phyloP scores from a whole-genome alignment of 2,113 vertebrate species.

The Muntiacus reevesi region DNA sequence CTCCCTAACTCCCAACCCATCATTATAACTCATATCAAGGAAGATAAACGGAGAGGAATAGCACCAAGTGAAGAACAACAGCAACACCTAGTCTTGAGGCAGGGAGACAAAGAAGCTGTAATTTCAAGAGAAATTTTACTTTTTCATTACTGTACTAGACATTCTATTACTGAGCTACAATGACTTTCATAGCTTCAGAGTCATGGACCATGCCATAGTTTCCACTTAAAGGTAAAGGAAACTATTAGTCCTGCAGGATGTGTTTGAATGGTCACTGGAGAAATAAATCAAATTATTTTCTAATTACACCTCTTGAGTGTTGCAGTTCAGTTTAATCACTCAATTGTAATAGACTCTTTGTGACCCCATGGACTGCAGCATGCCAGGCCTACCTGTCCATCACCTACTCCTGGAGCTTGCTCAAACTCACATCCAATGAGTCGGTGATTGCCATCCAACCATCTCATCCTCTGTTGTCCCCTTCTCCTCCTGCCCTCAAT shows the following conservation, averaged over 20 bases:
- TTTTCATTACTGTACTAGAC: neutral
- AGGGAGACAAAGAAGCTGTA: neutral
- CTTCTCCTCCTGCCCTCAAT: neutral
- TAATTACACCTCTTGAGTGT: neutral
- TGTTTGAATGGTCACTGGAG: neutral
- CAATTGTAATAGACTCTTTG: neutral
- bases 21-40: neutral
- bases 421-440: neutral
- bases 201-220: neutral
- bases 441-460: neutral
- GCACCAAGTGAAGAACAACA: neutral
- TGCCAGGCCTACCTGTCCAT: fast-evolving
- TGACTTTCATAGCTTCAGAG: neutral
- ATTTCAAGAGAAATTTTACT: neutral
- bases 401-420: neutral
- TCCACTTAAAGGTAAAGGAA: neutral
- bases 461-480: neutral
- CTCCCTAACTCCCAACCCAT: neutral
- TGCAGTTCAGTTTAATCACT: neutral
- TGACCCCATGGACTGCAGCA: neutral
- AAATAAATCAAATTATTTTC: neutral
- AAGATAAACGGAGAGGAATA: neutral
- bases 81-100: neutral
- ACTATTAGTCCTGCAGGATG: neutral
- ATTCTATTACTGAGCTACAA: neutral